phyloP scores from a whole-genome alignment of 1,140 invertebrate genomes.

The Frieseomelitta varia region DNA sequence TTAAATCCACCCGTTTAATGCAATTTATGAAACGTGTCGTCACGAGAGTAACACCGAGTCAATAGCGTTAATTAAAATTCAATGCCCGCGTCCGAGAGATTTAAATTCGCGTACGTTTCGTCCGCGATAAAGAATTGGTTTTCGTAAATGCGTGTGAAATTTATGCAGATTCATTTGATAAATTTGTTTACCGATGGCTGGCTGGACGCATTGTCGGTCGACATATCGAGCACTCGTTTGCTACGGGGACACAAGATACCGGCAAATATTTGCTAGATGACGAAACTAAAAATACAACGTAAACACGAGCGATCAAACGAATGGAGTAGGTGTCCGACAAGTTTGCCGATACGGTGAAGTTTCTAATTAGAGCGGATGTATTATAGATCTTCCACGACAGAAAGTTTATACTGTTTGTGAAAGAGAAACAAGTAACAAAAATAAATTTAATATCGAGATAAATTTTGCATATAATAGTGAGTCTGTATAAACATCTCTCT shows the following conservation, averaged over 20 bases:
- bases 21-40: neutral
- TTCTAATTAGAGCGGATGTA: conserved; percentile 38
- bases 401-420: neutral
- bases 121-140: no score
- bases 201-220: neutral
- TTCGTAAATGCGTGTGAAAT: neutral
- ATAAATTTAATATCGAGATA: no score
- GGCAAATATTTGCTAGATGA: neutral
- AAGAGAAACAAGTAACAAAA: no score
- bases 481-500: no score
- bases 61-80: neutral
- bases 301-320: neutral
- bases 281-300: neutral
- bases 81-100: neutral
- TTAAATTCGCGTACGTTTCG: neutral
- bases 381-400: no score
- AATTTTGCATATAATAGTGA: no score
- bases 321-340: neutral
- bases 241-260: no score
- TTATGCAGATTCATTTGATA: neutral
- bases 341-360: conserved; percentile 19
- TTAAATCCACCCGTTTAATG: neutral
- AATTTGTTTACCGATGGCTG: neutral
- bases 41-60: neutral
- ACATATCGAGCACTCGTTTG: neutral